phyloP scores from a whole-genome alignment of 2,797 vertebrate species.

The Pristis pectinata region DNA sequence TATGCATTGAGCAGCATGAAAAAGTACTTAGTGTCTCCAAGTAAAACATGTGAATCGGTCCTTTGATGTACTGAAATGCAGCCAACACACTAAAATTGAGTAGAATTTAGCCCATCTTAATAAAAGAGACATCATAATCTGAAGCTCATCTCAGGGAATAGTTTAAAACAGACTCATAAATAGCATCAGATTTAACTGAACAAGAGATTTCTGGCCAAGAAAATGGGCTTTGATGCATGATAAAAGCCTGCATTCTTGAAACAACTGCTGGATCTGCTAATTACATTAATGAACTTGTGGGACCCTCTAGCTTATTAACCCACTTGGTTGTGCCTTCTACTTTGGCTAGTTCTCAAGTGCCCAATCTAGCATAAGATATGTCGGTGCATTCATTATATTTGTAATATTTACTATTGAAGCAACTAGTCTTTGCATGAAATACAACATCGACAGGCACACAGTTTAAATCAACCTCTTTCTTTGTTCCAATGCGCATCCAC shows the following conservation, averaged over 20 bases:
- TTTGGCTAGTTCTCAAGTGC: background rate
- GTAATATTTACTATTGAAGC: background rate
- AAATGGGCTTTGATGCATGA: background rate
- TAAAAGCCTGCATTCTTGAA: background rate
- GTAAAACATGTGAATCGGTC: background rate
- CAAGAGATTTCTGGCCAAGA: background rate
- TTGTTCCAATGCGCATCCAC: background rate
- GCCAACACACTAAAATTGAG: background rate
- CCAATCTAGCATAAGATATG: background rate
- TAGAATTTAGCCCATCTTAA: background rate
- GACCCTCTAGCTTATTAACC: background rate
- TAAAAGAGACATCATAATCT: background rate
- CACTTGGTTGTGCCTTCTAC: background rate
- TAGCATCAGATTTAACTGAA: background rate
- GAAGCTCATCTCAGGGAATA: background rate
- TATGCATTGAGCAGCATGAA: constrained; percentile 34
- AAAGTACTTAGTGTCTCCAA: constrained; percentile 22
- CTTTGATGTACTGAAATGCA: constrained; percentile 12
- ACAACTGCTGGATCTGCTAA: background rate
- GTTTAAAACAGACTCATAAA: background rate
- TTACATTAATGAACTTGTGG: background rate
- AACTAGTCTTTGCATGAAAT: background rate
- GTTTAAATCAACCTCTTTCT: background rate
- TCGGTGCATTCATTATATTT: background rate
- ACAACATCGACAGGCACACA: background rate